A percentile compares a stretch with the other conserved stretches of the same genome.
phyloP scores from a whole-genome alignment of 2,797 vertebrate genomes.

The Linurgus olivaceus region DNA sequence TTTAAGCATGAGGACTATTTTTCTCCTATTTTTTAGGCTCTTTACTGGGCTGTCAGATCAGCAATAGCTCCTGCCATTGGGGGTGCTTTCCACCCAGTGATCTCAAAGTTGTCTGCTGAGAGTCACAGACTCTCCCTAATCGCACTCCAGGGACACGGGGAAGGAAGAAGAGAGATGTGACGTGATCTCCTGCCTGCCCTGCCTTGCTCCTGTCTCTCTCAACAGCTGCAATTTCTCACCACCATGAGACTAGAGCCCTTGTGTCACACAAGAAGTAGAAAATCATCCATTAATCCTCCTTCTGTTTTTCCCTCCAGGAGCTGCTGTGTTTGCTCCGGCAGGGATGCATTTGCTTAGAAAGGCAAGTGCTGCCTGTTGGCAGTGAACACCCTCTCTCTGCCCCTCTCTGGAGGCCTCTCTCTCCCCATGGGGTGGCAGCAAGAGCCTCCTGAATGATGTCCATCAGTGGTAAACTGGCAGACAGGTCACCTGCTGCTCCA shows the following conservation, averaged over 20 bases:
- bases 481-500: background rate
- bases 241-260: background rate
- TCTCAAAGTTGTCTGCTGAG: background rate
- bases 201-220: background rate
- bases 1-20: background rate
- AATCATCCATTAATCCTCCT: slow-evolving; percentile 12
- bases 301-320: background rate
- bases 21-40: background rate
- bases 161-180: background rate
- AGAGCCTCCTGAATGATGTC: background rate
- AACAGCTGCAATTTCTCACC: background rate
- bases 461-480: background rate
- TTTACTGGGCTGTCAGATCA: background rate
- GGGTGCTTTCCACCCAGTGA: background rate
- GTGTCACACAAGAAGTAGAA: background rate
- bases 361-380: background rate
- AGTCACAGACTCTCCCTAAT: background rate
- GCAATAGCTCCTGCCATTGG: background rate
- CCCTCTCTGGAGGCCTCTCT: background rate
- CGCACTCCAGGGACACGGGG: background rate
- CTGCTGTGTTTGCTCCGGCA: background rate
- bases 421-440: background rate
- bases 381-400: background rate
- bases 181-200: background rate
- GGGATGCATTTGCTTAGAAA: background rate